A percentile compares a stretch with the other conserved stretches of the same genome.
These are phyloP conservation scores for Rana temporaria DNA, from an alignment of 2,113 vertebrate species.

Conservation along the genomic window DNA sequence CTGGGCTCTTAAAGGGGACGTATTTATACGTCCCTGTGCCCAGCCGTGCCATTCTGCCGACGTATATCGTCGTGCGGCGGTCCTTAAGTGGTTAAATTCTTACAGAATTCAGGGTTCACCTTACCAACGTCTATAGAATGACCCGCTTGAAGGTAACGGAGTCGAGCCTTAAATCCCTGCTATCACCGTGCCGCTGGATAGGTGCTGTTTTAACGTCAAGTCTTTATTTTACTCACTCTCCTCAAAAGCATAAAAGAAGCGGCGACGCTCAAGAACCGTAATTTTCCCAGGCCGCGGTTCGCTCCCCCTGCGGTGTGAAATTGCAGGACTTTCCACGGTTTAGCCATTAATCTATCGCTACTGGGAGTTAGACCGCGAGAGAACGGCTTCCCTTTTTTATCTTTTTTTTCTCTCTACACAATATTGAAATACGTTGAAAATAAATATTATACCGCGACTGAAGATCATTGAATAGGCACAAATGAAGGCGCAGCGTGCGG, in stretches of 20 bases:
- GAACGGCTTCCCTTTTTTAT: too few relatives aligned
- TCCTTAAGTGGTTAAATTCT: too few relatives aligned
- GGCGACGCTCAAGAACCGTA: neutral
- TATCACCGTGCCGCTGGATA: neutral
- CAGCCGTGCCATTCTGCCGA: too few relatives aligned
- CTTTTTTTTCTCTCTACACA: neutral
- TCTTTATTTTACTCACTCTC: neutral
- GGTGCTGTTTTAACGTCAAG: neutral
- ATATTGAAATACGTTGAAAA: neutral
- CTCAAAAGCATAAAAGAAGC: constrained; percentile 15
- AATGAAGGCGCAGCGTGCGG: too few relatives aligned
- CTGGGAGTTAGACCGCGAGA: neutral
- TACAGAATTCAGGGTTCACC: too few relatives aligned
- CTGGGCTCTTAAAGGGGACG: too few relatives aligned
- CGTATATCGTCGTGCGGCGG: too few relatives aligned
- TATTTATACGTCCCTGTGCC: too few relatives aligned
- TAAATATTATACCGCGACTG: neutral
- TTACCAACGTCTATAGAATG: too few relatives aligned
- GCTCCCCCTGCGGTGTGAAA: neutral
- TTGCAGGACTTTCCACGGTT: neutral
- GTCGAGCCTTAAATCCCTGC: neutral
- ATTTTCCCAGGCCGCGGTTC: neutral
- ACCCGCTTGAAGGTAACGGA: neutral
- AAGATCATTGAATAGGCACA: neutral
- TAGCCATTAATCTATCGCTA: neutral